Conservation (phyloP, 2,797 vertebrate species). For the Remorina albescens region DNA sequence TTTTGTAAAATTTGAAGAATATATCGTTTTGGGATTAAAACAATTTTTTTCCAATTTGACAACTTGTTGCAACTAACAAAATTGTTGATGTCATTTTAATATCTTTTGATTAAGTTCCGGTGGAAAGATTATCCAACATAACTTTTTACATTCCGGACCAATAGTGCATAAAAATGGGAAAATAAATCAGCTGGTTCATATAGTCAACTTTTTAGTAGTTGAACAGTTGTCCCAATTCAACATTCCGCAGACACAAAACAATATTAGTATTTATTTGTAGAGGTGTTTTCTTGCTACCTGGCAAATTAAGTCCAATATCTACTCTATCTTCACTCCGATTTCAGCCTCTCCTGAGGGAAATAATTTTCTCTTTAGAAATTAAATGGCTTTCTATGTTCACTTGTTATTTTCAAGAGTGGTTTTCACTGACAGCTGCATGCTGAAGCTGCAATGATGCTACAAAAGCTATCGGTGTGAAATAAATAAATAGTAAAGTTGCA, state of each 20-base stretch:
- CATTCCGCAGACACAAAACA: neutral
- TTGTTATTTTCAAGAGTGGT: neutral
- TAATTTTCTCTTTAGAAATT: neutral
- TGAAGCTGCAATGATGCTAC: neutral
- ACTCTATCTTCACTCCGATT: neutral
- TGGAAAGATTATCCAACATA: neutral
- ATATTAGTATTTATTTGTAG: neutral
- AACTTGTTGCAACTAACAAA: neutral
- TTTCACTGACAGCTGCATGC: neutral
- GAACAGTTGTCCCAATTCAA: neutral
- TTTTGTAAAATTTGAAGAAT: constrained; percentile 2
- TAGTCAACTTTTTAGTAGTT: neutral
- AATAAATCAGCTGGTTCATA: neutral
- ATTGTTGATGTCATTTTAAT: neutral
- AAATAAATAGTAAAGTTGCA: neutral
- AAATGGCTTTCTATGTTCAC: constrained; percentile 1
- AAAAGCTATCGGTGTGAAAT: neutral
- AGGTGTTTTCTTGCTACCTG: neutral
- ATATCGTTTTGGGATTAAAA: neutral
- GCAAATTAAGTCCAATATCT: neutral
- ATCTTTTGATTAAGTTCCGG: neutral
- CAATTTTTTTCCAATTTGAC: constrained; percentile 2
- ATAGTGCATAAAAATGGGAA: neutral
- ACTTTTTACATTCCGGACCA: neutral
- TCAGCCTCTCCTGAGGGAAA: neutral